Evolutionary conservation across 2,113 vertebrate genomes (phyloP), one percentile per base, ranked within the genome.

Genomic region (Leptocoma aspasia): DNA sequence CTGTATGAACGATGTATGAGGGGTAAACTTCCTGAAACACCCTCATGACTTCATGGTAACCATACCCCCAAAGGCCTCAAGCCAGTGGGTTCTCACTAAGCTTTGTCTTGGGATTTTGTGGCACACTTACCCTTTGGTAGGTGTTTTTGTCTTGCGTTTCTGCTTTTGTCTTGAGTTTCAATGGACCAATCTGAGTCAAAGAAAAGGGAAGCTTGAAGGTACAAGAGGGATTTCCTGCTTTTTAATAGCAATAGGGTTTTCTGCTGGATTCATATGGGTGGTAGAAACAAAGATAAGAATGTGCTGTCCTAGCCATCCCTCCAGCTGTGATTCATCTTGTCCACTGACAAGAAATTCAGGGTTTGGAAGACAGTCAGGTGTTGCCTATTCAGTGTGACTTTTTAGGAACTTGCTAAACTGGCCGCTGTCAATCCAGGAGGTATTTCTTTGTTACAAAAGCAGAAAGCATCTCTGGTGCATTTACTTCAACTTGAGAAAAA

Each of bases 1-100:
- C 41, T 87, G 5, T 20, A 18, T 70, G 44, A 83, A 78, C 75
- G 66, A 69, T 49, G 54, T 52, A 50, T 21, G 45, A 75, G 75
- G 54, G 75, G 86, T 73, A 70, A 88, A 77, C 71, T 75, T 80
- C 13, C 52, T 54, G 71, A 66, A 86, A 66, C 44, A 23, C 12
- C 33, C 33, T 57, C 12, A 1, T 69, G 63, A 42, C 30, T 77
- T 81, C 26, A 33, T 47, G 37, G 45, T 47, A 59, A 59, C 52
- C 45, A 22, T 24, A n/a, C 4, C 24, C n/a, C 2, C 35, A 47
- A n/a, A 80, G 9, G 50, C 47, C 52, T 63, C 0, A 0, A 65
- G 37, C 20, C 33, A 35, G 4, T 27, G 39, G 18, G 10, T 42
- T 75, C 50, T 80, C 64, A n/a, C 22, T 47, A 10, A 63, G 10